Evolutionary conservation across 2,113 vertebrate genomes (phyloP).

Genomic region (Urocitellus parryii): DNA sequence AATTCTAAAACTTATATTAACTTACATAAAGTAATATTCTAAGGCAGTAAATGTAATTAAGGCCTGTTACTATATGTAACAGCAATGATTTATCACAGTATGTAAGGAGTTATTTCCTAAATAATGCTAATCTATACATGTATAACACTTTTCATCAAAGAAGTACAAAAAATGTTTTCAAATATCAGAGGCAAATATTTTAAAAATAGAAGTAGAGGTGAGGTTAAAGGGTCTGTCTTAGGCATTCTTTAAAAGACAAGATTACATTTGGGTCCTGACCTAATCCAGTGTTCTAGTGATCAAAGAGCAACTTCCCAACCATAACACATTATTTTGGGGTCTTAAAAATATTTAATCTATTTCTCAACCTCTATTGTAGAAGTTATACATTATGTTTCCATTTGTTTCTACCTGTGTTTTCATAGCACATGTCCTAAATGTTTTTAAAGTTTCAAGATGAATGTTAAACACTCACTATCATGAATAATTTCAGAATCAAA

Average conservation of each 20-base stretch:
- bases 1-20: slow-evolving; percentile 55
- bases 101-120: slow-evolving; percentile 53
- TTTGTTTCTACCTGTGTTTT: slow-evolving; percentile 25
- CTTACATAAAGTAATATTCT: slow-evolving; percentile 49
- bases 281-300: slow-evolving; percentile 62
- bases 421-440: not conserved
- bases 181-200: slow-evolving; percentile 58
- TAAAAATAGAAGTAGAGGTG: slow-evolving; percentile 56
- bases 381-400: slow-evolving; percentile 16
- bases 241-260: slow-evolving; percentile 47
- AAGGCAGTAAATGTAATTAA: slow-evolving; percentile 79
- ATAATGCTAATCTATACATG: slow-evolving; percentile 51
- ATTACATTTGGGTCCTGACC: slow-evolving; percentile 28
- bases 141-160: slow-evolving; percentile 60
- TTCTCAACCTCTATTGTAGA: slow-evolving; percentile 32
- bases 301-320: slow-evolving; percentile 27
- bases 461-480: slow-evolving; percentile 36
- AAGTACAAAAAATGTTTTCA: slow-evolving; percentile 70
- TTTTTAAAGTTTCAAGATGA: slow-evolving; percentile 60
- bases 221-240: not conserved
- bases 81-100: slow-evolving; percentile 74
- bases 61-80: slow-evolving; percentile 73
- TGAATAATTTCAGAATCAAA: slow-evolving; percentile 64
- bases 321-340: slow-evolving; percentile 35
- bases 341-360: slow-evolving; percentile 34